Evolutionary conservation across 23 tunicate species (phyloP), one percentile per base, ranked within the genome.

Genomic region (Oikopleura dioica): DNA sequence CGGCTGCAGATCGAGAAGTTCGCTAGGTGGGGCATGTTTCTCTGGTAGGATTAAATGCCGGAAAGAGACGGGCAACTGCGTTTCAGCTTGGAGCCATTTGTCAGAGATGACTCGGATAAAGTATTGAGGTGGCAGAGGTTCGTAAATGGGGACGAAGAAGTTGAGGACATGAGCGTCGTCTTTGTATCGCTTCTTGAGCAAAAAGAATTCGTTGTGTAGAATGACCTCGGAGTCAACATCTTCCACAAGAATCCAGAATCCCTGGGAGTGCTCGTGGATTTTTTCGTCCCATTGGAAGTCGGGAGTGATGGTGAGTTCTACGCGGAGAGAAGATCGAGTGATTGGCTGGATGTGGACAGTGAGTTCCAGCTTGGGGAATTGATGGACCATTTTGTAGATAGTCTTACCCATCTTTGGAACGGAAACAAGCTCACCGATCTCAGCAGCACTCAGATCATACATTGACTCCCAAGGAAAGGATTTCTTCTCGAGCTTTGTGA

Each of bases 261-360:
- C 97, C 68, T 91, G 80, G 1, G 88, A 83, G 36, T 80, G 67
- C 0, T 86, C 87, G 51, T 91, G 97, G 5, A 82, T 81, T 63
- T 85, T 91, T 34, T 85, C 87, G 76, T 91, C 94, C 97, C 97
- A 91, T 50, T 91, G 97, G 68, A 91, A 91, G 76, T 91, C 97
- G 1, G 97, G 97, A 1, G 92, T 91, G 35, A 91, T 85, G 35
- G 97, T 91, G 32, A 91, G 78, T 58, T 91, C 97, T 21, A 91
- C 97, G 1, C 92, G 75, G 37, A 91, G 38, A 9, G 97, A 84
- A 0, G 97, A 91, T 36, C 97, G 63, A 0, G 97, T 91, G 51
- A 91, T 91, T 37, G 97, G 97, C 77, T 91, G 97, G 33, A 91
- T 86, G 69, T 91, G 97, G 37, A 85, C 97, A 4, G 92, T 82